Evolutionary conservation across 2,888 invertebrate genomes (phyloP).

Genomic region (Ectobius pallidus): DNA sequence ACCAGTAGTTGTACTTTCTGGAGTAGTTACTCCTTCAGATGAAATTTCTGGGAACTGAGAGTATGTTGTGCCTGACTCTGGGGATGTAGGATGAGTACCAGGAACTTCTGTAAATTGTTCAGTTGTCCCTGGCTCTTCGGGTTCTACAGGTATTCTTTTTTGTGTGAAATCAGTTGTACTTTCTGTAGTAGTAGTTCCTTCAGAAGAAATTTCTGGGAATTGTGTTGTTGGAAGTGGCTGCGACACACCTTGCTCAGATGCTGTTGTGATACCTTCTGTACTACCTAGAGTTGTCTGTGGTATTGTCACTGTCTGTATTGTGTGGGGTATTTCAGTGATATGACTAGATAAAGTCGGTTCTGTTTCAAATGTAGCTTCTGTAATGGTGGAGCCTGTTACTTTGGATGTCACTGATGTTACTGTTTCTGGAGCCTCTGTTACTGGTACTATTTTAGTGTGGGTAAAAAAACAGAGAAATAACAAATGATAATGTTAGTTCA

Average conservation of each 20-base stretch:
- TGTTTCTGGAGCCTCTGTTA: conserved; percentile 35
- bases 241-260: not conserved
- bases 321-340: conserved; percentile 47
- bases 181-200: not conserved
- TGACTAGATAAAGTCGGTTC: conserved; percentile 3
- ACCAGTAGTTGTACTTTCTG: conserved; percentile 2
- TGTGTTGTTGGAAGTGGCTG: too few species aligned
- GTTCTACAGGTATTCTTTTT: not conserved
- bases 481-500: conserved; percentile 33
- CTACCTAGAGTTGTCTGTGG: conserved; percentile 49
- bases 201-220: not conserved
- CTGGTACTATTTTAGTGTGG: conserved; percentile 23
- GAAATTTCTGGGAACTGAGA: not conserved
- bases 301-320: conserved; percentile 45
- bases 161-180: too few species aligned
- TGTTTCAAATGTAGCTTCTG: conserved; percentile 15
- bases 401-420: conserved; percentile 38
- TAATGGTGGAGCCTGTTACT: conserved; percentile 21
- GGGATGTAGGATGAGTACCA: not conserved
- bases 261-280: not conserved
- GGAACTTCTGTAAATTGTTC: conserved; percentile 16
- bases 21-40: conserved; percentile 1
- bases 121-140: not conserved
- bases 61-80: too few species aligned
- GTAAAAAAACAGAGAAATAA: conserved; percentile 41